These are phyloP conservation scores for Galeopsomyia nigrocyanea DNA, from an alignment of 2,888 invertebrate species.

Conservation along the genomic window DNA sequence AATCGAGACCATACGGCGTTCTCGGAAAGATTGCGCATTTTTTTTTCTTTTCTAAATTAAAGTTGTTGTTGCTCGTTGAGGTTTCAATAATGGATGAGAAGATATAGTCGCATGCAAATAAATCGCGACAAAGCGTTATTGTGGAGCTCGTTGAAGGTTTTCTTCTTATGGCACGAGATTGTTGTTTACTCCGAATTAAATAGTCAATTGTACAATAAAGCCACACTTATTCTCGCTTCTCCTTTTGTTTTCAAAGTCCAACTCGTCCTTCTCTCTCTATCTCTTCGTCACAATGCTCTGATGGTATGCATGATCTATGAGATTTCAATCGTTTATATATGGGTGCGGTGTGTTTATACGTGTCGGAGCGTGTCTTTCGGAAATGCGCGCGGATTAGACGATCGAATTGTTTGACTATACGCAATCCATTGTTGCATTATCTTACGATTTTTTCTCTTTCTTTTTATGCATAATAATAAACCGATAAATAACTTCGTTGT, in stretches of 20 bases:
- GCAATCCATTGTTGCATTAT: too few relatives aligned
- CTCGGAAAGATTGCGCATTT: too few relatives aligned
- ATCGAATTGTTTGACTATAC: too few relatives aligned
- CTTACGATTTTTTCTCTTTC: too few relatives aligned
- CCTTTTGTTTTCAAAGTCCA: conserved; percentile 36
- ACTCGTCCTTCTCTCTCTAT: conserved; percentile 11
- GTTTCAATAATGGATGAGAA: too few relatives aligned
- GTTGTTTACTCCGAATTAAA: conserved; percentile 36
- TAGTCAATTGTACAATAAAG: conserved; percentile 25
- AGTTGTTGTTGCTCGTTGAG: too few relatives aligned
- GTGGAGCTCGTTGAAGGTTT: conserved; percentile 6
- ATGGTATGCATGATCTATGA: conserved; percentile 41
- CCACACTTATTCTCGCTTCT: background rate
- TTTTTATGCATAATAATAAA: too few relatives aligned
- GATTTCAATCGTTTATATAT: conserved; percentile 13
- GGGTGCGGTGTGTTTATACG: conserved; percentile 31
- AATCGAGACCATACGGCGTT: too few relatives aligned
- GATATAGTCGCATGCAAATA: conserved; percentile 31
- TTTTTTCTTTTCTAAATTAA: too few relatives aligned
- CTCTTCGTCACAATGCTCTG: conserved; percentile 21
- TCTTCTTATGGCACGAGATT: background rate
- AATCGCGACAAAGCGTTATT: conserved; percentile 37
- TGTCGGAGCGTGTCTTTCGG: background rate
- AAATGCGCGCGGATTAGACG: too few relatives aligned
- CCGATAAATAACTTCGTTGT: too few relatives aligned